phyloP scores from a whole-genome alignment of 2,797 vertebrate genomes.

The Pangasius djambal region DNA sequence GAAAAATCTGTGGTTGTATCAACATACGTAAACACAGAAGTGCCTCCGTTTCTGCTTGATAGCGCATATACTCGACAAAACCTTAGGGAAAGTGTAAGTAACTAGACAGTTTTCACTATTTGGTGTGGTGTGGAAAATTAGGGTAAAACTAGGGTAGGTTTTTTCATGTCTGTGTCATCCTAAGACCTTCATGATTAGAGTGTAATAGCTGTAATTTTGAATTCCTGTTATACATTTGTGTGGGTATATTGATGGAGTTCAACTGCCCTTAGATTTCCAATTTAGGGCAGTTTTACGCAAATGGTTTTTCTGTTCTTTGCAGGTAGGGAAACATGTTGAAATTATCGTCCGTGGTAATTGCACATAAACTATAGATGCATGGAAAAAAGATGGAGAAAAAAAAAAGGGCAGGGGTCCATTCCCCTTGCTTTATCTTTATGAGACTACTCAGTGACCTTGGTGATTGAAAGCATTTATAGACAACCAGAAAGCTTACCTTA shows the following conservation, averaged over 20 bases:
- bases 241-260: neutral
- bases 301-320: neutral
- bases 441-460: no score
- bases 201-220: neutral
- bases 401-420: neutral
- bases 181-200: neutral
- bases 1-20: neutral
- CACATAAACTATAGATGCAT: neutral
- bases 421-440: neutral
- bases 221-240: neutral
- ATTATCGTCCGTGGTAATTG: neutral
- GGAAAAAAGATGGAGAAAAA: no score
- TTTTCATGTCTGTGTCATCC: neutral
- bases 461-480: neutral
- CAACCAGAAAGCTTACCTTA: slow-evolving; percentile 79
- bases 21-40: neutral
- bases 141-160: neutral
- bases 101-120: neutral
- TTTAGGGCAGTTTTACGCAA: neutral
- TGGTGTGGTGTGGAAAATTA: neutral
- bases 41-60: neutral
- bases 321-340: neutral
- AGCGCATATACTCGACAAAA: neutral
- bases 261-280: neutral
- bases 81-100: neutral